Evolutionary conservation across 2,113 vertebrate genomes (phyloP).

Genomic region (Peromyscus californicus): DNA sequence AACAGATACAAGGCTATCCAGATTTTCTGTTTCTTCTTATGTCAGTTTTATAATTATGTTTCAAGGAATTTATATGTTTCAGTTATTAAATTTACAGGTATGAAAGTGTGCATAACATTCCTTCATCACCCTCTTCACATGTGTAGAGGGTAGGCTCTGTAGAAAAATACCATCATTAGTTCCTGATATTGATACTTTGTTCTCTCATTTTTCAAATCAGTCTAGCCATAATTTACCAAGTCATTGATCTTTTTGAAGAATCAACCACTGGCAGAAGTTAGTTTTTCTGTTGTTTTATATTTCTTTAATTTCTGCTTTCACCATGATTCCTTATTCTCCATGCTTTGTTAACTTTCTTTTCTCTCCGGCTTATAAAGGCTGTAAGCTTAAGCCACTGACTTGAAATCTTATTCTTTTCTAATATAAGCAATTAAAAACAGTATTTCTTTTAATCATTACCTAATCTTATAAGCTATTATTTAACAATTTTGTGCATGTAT

Average conservation of each 20-base stretch:
- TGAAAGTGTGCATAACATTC: not conserved
- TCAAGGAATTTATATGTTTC: not conserved
- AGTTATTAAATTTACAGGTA: not conserved
- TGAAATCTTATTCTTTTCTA: not conserved
- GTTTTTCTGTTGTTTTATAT: not conserved
- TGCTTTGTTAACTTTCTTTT: not conserved
- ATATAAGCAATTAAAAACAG: not conserved
- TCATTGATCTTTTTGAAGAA: not conserved
- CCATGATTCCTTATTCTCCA: not conserved
- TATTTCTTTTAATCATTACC: not conserved
- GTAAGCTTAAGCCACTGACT: not conserved
- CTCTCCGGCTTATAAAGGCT: not conserved
- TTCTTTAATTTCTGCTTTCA: not conserved
- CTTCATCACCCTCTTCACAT: not conserved
- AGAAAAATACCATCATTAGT: not conserved
- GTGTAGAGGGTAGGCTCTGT: not conserved
- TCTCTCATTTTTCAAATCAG: not conserved
- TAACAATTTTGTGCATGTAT: not conserved
- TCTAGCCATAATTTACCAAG: not conserved
- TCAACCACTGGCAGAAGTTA: not conserved
- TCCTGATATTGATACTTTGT: not conserved
- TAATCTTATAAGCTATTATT: not conserved
- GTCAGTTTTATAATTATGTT: not conserved
- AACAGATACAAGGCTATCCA: not conserved
- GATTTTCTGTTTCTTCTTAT: not conserved